Evolutionary conservation across 2,797 vertebrate genomes (phyloP), one percentile per base, ranked within the genome.

Genomic region (Peromyscus nudipes): DNA sequence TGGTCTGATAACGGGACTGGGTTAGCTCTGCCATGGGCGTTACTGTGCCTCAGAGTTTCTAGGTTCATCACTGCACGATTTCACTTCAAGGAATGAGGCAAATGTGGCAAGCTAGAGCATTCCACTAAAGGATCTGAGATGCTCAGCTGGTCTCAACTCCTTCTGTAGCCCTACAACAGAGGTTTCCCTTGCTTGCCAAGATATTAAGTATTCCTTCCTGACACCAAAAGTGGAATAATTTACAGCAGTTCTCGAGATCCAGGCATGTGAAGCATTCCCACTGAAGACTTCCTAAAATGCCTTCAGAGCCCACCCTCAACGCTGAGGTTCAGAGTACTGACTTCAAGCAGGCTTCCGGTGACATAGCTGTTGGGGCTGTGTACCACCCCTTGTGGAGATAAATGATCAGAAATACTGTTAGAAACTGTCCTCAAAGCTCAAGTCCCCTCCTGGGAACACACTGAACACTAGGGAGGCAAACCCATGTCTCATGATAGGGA

Each of bases 181-280:
- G 91, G 46, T 43, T 75, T 57, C 11, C 34, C 27, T 31, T 83
- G 52, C 65, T 91, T 75, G 67, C n/a, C 37, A 83, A 84, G 82
- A 79, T 49, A 85, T 29, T 84, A 88, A 90, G 37, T 71, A 25
- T 52, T 84, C 82, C 90, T 92, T 88, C 31, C 73, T 86, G n/a
- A 92, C 12, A 80, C 17, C 7, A 81, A 84, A 82, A n/a, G 40
- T 25, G 62, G 25, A 81, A 85, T 55, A 88, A 80, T 80, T 52
- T 92, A 40, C 80, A 95, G 19, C 46, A 46, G 16, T 75, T 77
- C 43, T 82, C 14, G 52, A 86, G 46, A 80, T 73, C 27, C 1
- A n/a, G 55, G 27, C 9, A 6, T 46, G 31, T 2, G 23, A 1
- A 46, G 5, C 19, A 43, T 71, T 90, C n/a, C 43, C 25, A 52